Evolutionary conservation across 2,113 vertebrate species (phyloP).

Genomic region (Emberiza fucata): DNA sequence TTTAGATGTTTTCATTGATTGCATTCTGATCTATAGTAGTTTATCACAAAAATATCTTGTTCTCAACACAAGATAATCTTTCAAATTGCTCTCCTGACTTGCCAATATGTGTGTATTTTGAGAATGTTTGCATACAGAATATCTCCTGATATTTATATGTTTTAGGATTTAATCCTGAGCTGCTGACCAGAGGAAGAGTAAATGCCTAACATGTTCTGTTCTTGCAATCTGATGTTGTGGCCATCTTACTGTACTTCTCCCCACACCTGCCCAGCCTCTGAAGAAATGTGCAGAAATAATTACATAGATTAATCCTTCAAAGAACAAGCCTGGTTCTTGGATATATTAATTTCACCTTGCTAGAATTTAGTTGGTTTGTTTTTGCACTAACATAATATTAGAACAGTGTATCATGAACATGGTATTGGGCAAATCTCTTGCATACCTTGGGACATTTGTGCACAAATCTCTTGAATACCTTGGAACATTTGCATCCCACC

Average conservation of each 20-base stretch:
- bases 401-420: neutral
- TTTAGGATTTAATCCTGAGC: neutral
- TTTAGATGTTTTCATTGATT: neutral
- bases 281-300: neutral
- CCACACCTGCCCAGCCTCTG: neutral
- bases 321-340: neutral
- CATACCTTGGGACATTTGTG: neutral
- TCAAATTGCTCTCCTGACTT: neutral
- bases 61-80: neutral
- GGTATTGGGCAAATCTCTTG: neutral
- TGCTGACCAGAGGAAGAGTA: neutral
- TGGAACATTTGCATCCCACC: neutral
- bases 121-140: neutral
- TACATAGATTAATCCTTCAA: neutral
- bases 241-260: neutral
- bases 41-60: neutral
- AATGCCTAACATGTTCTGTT: neutral
- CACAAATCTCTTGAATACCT: neutral
- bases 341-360: neutral
- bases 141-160: neutral
- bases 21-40: neutral
- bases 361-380: neutral
- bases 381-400: neutral
- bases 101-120: neutral
- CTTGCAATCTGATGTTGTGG: neutral